A percentile compares a stretch with the other conserved stretches of the same genome.
Conservation (phyloP, 2,113 vertebrate genomes). For the Callocephalon fimbriatum region DNA sequence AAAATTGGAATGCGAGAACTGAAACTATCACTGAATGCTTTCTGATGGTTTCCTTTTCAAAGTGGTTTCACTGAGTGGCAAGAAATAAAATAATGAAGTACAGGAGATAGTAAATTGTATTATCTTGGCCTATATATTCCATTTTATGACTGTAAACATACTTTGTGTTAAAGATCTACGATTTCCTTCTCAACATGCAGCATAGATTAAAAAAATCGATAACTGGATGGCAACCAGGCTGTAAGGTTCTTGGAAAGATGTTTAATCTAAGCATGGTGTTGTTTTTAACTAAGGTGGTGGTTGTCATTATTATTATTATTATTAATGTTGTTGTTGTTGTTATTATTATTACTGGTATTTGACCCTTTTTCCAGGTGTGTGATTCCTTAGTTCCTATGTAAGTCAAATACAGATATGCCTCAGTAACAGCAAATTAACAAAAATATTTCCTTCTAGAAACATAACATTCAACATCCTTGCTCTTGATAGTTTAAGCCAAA, state of each 20-base stretch:
- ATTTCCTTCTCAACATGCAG: background rate
- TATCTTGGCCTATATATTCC: background rate
- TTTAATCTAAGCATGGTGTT: background rate
- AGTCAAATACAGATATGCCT: background rate
- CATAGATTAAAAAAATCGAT: background rate
- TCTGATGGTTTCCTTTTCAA: background rate
- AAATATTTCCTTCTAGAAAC: background rate
- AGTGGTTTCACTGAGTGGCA: background rate
- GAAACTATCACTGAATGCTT: background rate
- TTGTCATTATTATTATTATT: background rate
- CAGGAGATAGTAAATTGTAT: background rate
- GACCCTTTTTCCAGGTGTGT: background rate
- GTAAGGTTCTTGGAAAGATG: background rate
- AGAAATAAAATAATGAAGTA: background rate
- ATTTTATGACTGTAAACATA: background rate
- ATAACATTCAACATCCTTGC: background rate
- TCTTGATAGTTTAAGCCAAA: background rate
- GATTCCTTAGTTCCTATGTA: background rate
- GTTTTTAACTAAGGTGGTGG: background rate
- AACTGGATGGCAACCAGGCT: background rate
- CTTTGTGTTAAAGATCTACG: background rate
- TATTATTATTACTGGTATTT: background rate
- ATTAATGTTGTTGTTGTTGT: background rate
- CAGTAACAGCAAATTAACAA: background rate
- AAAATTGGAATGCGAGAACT: background rate